Conservation (phyloP, 1,140 invertebrate species). For the Anoplolepis gracilipes region DNA sequence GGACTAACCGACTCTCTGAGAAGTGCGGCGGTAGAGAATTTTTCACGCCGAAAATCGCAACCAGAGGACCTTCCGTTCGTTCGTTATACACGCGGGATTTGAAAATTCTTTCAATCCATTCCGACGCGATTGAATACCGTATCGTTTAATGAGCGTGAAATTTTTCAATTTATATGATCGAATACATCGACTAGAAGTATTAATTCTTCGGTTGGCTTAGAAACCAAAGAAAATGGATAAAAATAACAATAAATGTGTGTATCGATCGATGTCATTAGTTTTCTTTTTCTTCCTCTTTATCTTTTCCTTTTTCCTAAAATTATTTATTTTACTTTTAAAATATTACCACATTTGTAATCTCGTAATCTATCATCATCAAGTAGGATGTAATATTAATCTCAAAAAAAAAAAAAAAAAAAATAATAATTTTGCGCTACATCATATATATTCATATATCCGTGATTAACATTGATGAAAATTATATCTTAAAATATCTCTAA, state of each 20-base stretch:
- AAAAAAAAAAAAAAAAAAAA: too few relatives aligned
- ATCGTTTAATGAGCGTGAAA: not conserved
- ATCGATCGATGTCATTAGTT: not conserved
- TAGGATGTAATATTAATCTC: not conserved
- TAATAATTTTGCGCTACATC: not conserved
- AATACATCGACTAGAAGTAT: too few relatives aligned
- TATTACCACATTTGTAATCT: not conserved
- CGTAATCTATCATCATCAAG: not conserved
- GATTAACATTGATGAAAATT: too few relatives aligned
- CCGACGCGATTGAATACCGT: not conserved
- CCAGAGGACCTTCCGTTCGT: not conserved
- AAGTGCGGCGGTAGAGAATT: not conserved
- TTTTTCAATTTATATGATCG: too few relatives aligned
- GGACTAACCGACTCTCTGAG: not conserved
- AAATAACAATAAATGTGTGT: slow-evolving; percentile 21
- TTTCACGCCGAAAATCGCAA: not conserved
- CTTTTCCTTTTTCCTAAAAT: not conserved
- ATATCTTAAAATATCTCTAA: too few relatives aligned
- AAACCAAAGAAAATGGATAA: not conserved
- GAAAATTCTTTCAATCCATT: not conserved
- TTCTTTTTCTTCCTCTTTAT: not conserved
- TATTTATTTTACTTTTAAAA: not conserved
- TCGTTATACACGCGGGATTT: not conserved
- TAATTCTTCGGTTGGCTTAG: not conserved
- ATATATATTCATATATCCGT: not conserved